These are phyloP conservation scores for Dolichotis patagonum DNA, from an alignment of 2,113 vertebrate genomes.

Conservation along the genomic window DNA sequence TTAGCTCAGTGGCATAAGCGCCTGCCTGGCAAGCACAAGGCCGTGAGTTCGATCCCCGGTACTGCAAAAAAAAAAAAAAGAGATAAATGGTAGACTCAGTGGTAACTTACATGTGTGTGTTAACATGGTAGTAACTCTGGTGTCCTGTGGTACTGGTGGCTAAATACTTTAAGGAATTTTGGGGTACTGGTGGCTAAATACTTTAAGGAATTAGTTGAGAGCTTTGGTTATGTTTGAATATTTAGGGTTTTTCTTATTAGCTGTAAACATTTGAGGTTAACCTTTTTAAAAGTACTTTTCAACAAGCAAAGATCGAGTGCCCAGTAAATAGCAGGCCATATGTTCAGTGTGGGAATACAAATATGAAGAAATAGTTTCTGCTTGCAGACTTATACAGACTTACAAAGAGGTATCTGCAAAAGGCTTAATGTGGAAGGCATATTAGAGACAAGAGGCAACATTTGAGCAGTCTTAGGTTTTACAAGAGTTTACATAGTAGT, in stretches of 20 bases:
- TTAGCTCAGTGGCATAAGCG: too few relatives aligned
- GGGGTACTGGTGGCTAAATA: neutral
- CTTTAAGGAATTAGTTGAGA: constrained; percentile 38
- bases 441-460: neutral
- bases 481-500: neutral
- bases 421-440: neutral
- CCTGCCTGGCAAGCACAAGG: too few relatives aligned
- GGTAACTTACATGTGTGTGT: neutral
- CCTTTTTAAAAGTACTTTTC: neutral
- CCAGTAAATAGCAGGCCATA: neutral
- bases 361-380: neutral
- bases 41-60: too few relatives aligned
- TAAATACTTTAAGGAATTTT: neutral
- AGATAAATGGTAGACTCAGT: neutral
- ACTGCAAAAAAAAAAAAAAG: too few relatives aligned
- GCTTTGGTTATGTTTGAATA: neutral
- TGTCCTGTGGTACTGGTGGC: neutral
- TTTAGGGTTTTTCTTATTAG: neutral
- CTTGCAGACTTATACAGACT: neutral
- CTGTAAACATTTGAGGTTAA: neutral
- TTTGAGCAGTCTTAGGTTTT: neutral
- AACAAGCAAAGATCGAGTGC: neutral
- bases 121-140: neutral
- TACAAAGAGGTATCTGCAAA: neutral
- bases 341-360: neutral